Evolutionary conservation across 1,140 invertebrate species (phyloP).

Genomic region (Tetranychus urticae): DNA sequence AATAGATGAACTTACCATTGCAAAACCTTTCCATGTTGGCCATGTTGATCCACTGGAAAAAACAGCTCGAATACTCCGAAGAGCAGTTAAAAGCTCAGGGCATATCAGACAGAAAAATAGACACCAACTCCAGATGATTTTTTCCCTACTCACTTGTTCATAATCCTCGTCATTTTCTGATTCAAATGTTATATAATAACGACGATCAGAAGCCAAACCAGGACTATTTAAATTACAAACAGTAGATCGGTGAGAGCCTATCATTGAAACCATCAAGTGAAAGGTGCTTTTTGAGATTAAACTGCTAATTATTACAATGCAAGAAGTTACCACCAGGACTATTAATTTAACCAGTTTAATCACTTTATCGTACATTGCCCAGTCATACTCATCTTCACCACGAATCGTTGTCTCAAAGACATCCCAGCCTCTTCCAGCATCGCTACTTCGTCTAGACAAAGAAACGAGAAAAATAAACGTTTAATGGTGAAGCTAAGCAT

Average conservation of each 20-base stretch:
- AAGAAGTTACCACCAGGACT: conserved; percentile 57
- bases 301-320: conserved; percentile 51
- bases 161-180: too few relatives aligned
- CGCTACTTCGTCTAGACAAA: not conserved
- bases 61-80: conserved; percentile 59
- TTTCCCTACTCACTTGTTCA: conserved; percentile 35
- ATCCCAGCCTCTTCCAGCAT: conserved; percentile 54
- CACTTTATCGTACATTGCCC: conserved; percentile 17
- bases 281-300: conserved; percentile 62
- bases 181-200: conserved; percentile 1
- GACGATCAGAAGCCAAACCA: not conserved
- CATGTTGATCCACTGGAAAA: conserved; percentile 40
- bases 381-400: conserved; percentile 44
- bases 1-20: conserved; percentile 7
- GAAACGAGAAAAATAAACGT: not conserved
- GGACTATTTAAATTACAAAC: conserved; percentile 47
- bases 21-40: conserved; percentile 10
- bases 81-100: conserved; percentile 60
- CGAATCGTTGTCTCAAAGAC: conserved; percentile 69
- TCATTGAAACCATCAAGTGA: conserved; percentile 72
- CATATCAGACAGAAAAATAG: conserved; percentile 60
- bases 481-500: too few relatives aligned
- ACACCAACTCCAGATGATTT: conserved; percentile 77
- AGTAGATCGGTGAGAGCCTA: conserved; percentile 39
- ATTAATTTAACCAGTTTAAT: conserved; percentile 57